These are phyloP conservation scores for Cyclargus thomasi DNA, from an alignment of 1,140 invertebrate genomes.

Conservation along the genomic window DNA sequence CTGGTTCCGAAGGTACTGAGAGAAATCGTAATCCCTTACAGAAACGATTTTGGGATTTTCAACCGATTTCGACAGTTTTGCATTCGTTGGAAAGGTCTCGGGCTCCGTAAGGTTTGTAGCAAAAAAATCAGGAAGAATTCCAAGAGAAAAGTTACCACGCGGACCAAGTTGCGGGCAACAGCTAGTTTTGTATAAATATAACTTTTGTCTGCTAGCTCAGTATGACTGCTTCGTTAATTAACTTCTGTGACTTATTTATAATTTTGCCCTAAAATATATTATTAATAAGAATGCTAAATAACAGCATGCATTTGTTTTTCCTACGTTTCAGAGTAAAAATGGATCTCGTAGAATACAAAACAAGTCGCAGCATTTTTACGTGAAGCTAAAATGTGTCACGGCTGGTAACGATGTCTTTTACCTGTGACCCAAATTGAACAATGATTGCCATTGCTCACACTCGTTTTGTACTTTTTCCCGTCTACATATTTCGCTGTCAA, in stretches of 20 bases:
- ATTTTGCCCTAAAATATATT: not conserved
- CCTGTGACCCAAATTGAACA: conserved; percentile 13
- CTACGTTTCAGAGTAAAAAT: not conserved
- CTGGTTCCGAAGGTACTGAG: too few relatives aligned
- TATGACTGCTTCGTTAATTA: not conserved
- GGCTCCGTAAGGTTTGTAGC: too few relatives aligned
- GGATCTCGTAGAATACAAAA: conserved; percentile 1
- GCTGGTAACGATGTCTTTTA: conserved; percentile 10
- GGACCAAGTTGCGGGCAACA: too few relatives aligned
- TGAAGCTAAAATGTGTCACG: conserved; percentile 2
- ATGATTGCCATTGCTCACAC: conserved; percentile 6
- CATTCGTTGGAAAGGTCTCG: too few relatives aligned
- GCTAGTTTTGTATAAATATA: not conserved
- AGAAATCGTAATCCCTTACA: too few relatives aligned
- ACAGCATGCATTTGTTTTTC: not conserved
- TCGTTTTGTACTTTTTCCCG: not conserved
- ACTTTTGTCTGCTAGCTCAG: too few relatives aligned
- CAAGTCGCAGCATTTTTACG: not conserved
- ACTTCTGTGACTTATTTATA: not conserved
- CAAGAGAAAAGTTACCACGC: too few relatives aligned
- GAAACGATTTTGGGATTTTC: too few relatives aligned
- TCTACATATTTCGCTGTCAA: not conserved
- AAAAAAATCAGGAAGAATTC: too few relatives aligned
- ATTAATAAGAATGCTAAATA: not conserved
- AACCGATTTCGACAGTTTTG: too few relatives aligned